Conservation (phyloP, 2,888 invertebrate species). For the Archips crataeganus region DNA sequence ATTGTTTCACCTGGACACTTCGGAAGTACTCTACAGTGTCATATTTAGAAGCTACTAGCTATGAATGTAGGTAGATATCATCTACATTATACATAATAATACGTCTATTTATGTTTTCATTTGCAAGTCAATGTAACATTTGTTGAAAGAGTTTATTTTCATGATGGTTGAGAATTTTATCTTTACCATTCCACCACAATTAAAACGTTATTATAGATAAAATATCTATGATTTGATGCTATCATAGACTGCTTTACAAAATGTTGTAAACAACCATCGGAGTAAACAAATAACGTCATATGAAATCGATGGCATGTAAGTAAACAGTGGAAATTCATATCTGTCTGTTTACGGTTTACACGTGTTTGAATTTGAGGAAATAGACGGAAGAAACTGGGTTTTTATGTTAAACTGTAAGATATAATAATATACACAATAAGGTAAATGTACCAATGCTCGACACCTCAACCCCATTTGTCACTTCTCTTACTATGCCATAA, state of each 20-base stretch:
- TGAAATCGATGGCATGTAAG: neutral
- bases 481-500: too few relatives aligned
- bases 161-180: too few relatives aligned
- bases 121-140: neutral
- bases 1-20: too few relatives aligned
- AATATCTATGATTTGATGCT: neutral
- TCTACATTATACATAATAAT: too few relatives aligned
- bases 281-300: constrained; percentile 7
- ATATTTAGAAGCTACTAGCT: too few relatives aligned
- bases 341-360: neutral
- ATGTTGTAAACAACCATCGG: neutral
- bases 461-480: too few relatives aligned
- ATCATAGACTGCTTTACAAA: neutral
- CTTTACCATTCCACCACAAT: neutral
- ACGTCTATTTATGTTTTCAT: neutral
- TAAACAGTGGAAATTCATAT: neutral
- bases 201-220: neutral
- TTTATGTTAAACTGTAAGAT: too few relatives aligned
- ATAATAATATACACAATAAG: too few relatives aligned
- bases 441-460: too few relatives aligned
- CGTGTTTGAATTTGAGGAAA: neutral
- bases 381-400: neutral
- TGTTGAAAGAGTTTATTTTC: too few relatives aligned
- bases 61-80: too few relatives aligned
- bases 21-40: too few relatives aligned